A percentile compares a stretch with the other conserved stretches of the same genome.
These are phyloP conservation scores for Stegodyphus dumicola DNA, from an alignment of 1,140 invertebrate genomes.

Conservation along the genomic window DNA sequence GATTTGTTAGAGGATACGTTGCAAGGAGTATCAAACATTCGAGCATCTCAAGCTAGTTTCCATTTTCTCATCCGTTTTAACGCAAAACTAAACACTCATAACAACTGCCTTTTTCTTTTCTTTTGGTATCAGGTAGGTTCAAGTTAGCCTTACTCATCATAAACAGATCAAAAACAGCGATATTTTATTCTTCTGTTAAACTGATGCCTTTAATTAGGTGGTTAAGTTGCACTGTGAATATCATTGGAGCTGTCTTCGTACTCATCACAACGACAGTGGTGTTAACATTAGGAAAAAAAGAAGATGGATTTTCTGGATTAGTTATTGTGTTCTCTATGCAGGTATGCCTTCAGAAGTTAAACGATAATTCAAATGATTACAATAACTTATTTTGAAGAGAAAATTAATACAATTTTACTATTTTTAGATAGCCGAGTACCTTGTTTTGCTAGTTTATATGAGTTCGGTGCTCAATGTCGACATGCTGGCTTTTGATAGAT, in stretches of 20 bases:
- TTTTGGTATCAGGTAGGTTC: constrained; percentile 28
- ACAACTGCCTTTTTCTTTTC: constrained; percentile 41
- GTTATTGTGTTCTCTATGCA: constrained; percentile 90
- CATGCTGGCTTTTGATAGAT: constrained; percentile 95
- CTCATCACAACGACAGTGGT: constrained; percentile 9
- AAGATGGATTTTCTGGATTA: constrained; percentile 84
- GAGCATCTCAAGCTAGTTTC: constrained; percentile 71
- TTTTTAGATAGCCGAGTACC: constrained; percentile 78
- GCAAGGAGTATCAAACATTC: constrained; percentile 75
- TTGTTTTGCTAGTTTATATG: constrained; percentile 97
- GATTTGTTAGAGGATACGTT: constrained; percentile 79
- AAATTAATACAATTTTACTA: too few relatives aligned
- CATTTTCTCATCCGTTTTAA: constrained; percentile 41
- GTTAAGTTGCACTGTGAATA: constrained; percentile 19
- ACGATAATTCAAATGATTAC: too few relatives aligned
- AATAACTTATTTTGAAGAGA: too few relatives aligned
- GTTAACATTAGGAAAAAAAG: constrained; percentile 66
- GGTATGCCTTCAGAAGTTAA: constrained; percentile 70
- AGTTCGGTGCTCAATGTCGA: constrained; percentile 96
- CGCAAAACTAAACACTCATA: constrained; percentile 45
- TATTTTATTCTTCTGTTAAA: neutral
- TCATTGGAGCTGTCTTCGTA: constrained; percentile 27
- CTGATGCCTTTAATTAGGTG: neutral
- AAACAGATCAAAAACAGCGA: neutral
- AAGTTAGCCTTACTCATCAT: neutral